These are phyloP conservation scores for Drosophila histrio DNA, from an alignment of 2,888 invertebrate species.

Conservation along the genomic window DNA sequence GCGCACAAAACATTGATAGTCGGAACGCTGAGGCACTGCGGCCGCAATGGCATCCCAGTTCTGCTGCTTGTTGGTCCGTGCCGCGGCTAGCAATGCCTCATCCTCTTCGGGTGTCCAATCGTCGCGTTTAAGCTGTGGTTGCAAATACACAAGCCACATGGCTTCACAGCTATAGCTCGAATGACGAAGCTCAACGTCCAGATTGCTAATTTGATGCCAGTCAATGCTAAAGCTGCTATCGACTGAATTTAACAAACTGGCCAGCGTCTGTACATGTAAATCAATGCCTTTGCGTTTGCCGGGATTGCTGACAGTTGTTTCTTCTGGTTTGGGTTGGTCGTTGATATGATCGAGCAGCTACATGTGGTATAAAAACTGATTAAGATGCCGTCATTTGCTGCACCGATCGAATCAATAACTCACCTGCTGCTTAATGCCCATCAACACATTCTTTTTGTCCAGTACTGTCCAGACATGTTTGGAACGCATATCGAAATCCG, in stretches of 20 bases:
- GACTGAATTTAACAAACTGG: constrained; percentile 43
- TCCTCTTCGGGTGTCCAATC: constrained; percentile 86
- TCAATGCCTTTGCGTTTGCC: constrained; percentile 33
- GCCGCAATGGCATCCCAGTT: constrained; percentile 89
- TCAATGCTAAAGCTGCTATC: constrained; percentile 78
- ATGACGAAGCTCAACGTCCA: constrained; percentile 86
- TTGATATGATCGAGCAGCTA: constrained; percentile 58
- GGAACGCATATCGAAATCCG: constrained; percentile 83
- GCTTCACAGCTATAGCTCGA: constrained; percentile 87
- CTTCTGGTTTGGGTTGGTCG: neutral
- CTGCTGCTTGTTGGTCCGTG: constrained; percentile 84
- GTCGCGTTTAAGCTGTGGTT: constrained; percentile 88
- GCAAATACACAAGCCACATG: constrained; percentile 89
- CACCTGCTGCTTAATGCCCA: constrained; percentile 85
- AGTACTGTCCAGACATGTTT: constrained; percentile 86
- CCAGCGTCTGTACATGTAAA: constrained; percentile 52
- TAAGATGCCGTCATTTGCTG: too few relatives aligned
- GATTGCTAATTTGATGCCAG: constrained; percentile 80
- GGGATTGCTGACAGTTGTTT: neutral
- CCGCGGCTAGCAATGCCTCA: constrained; percentile 82
- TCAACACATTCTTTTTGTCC: constrained; percentile 86
- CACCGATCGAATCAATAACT: neutral
- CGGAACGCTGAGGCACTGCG: constrained; percentile 86
- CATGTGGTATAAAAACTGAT: neutral
- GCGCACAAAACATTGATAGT: constrained; percentile 89